Evolutionary conservation across 1,140 invertebrate species (phyloP), one percentile per base, ranked within the genome.

Genomic region (Harpegnathos saltator): DNA sequence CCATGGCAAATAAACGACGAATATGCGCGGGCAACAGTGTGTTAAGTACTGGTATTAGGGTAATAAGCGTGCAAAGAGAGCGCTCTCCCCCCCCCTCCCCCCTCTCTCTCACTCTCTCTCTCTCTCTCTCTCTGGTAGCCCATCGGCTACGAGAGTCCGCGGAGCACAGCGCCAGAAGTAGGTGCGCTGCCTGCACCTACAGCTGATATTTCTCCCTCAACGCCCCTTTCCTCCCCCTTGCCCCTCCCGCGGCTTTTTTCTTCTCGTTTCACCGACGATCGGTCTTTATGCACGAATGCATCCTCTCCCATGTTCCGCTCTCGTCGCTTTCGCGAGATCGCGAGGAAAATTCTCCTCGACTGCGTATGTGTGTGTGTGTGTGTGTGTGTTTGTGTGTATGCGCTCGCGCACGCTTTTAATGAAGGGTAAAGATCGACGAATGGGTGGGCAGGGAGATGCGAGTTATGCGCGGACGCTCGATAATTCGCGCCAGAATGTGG

Each of bases 31-130:
- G 91, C 90, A 93, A 93, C 92, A 90, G 91, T 90, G 93, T 94
- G 92, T 92, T 93, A 94, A 94, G 93, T 92, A 94, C 92, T 93
- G 92, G 85, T 91, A 94, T 94, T 94, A 94, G 92, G 91, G 92
- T 93, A 93, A 94, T 93, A 93, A 94, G 92, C 91, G 92, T 93
- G 92, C 91, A 94, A 93, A 93, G 91, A 92, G 91, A 90, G 75
- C 54, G n/a, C 75, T 80, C 85, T 87, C 84, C 29, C 5, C 29
- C 5, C 29, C 5, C 29, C 5, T 5, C 5, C 29, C 5, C 29
- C 5, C 29, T 33, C 29, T 33, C 29, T 33, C 29, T 33, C 29
- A 3, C 29, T 33, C 29, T 33, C 29, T 33, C 29, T 33, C 29
- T 33, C 29, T 33, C 29, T 33, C 29, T 33, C 29, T 33, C 29